phyloP scores from a whole-genome alignment of 2,888 invertebrate genomes.

The Agrotis puta region DNA sequence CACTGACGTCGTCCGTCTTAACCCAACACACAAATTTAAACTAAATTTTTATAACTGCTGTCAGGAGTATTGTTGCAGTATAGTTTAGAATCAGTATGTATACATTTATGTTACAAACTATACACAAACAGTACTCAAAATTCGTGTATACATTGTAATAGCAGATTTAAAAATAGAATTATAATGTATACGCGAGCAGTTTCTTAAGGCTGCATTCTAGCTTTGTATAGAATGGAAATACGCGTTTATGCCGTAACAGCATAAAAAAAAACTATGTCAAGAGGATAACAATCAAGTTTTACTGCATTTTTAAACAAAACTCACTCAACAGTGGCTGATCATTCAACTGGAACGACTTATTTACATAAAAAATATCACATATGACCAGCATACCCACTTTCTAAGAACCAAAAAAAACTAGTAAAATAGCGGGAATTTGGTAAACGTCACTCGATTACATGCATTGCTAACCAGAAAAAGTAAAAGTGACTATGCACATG shows the following conservation, averaged over 20 bases:
- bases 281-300: slow-evolving; percentile 71
- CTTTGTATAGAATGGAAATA: too few relatives aligned
- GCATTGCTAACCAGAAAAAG: slow-evolving; percentile 78
- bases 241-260: slow-evolving; percentile 8
- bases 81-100: too few relatives aligned
- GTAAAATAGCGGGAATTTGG: slow-evolving; percentile 77
- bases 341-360: slow-evolving; percentile 79
- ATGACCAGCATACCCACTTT: slow-evolving; percentile 69
- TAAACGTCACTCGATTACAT: slow-evolving; percentile 63
- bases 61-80: too few relatives aligned
- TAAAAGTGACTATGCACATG: slow-evolving; percentile 85
- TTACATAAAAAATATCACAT: slow-evolving; percentile 73
- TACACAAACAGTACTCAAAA: too few relatives aligned
- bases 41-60: too few relatives aligned
- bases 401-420: slow-evolving; percentile 64
- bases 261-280: slow-evolving; percentile 64
- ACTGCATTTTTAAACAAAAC: slow-evolving; percentile 75
- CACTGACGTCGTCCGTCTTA: too few relatives aligned
- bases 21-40: too few relatives aligned
- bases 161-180: too few relatives aligned
- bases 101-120: too few relatives aligned
- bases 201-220: too few relatives aligned
- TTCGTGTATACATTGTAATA: too few relatives aligned
- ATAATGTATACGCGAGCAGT: too few relatives aligned
- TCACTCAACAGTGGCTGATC: slow-evolving; percentile 70